Conservation (phyloP, 2,113 vertebrate genomes). For the Stigmatopora argus region DNA sequence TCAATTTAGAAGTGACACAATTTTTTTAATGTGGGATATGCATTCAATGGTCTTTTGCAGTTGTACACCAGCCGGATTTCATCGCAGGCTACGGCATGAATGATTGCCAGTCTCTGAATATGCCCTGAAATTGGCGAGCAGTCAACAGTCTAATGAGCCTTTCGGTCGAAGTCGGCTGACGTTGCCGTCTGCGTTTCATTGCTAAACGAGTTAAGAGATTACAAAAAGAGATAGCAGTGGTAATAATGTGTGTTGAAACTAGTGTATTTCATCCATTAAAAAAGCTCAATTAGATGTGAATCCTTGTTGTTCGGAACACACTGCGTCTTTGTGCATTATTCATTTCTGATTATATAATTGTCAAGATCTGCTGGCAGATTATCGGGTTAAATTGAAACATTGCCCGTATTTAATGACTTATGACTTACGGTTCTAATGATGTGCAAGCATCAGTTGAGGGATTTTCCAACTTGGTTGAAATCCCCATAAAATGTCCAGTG, state of each 20-base stretch:
- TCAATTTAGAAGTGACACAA: no score
- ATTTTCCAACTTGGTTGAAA: constrained; percentile 2
- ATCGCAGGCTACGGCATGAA: not conserved
- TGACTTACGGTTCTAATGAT: constrained; percentile 2
- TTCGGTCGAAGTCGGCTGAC: not conserved
- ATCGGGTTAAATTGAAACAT: not conserved
- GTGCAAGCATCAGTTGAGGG: not conserved
- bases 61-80: not conserved
- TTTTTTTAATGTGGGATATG: no score
- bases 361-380: not conserved
- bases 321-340: not conserved
- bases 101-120: not conserved
- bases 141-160: not conserved
- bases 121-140: not conserved
- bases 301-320: not conserved
- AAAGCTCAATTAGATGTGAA: not conserved
- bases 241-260: not conserved
- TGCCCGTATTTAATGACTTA: not conserved
- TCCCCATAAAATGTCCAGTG: not conserved
- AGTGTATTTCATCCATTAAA: not conserved
- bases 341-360: not conserved
- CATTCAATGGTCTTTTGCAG: not conserved
- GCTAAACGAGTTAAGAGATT: not conserved
- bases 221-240: not conserved
- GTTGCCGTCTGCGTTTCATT: not conserved